Evolutionary conservation across 2,888 invertebrate genomes (phyloP).

Genomic region (Rambutsinella grinnellia): DNA sequence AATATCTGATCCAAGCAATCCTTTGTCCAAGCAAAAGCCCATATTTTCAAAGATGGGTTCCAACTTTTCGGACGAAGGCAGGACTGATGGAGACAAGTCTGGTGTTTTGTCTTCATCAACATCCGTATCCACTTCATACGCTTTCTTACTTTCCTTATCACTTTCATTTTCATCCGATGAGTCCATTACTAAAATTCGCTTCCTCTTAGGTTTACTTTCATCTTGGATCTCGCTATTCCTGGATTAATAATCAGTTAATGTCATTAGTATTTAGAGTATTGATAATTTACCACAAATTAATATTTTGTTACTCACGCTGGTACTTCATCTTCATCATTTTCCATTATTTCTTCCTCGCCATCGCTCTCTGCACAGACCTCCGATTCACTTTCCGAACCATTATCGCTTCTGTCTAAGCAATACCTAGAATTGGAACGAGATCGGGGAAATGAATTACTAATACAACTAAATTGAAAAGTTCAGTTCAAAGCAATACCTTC

Average conservation of each 20-base stretch:
- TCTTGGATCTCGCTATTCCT: constrained; percentile 1
- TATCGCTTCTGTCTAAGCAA: constrained; percentile 73
- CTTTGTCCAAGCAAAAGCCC: constrained; percentile 4
- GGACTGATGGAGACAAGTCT: constrained; percentile 22
- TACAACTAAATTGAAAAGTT: not conserved
- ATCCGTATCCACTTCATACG: constrained; percentile 58
- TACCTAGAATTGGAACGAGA: constrained; percentile 68
- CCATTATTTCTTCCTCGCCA: constrained; percentile 27
- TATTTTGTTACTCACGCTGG: not conserved
- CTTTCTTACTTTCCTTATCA: constrained; percentile 27
- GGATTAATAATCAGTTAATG: no score
- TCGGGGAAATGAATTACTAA: not conserved
- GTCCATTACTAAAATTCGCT: constrained; percentile 33
- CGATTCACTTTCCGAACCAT: constrained; percentile 72
- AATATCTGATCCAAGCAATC: constrained; percentile 3
- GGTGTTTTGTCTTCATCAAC: constrained; percentile 55
- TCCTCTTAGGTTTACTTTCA: constrained; percentile 20
- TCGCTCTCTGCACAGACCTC: constrained; percentile 70
- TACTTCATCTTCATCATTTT: not conserved
- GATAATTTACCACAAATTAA: no score
- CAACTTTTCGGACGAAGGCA: not conserved
- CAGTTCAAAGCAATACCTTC: constrained; percentile 66
- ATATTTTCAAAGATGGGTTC: constrained; percentile 23
- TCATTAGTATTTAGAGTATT: no score
- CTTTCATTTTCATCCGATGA: constrained; percentile 35